These are phyloP conservation scores for Xylophagus ater DNA, from an alignment of 2,888 invertebrate species.

Conservation along the genomic window DNA sequence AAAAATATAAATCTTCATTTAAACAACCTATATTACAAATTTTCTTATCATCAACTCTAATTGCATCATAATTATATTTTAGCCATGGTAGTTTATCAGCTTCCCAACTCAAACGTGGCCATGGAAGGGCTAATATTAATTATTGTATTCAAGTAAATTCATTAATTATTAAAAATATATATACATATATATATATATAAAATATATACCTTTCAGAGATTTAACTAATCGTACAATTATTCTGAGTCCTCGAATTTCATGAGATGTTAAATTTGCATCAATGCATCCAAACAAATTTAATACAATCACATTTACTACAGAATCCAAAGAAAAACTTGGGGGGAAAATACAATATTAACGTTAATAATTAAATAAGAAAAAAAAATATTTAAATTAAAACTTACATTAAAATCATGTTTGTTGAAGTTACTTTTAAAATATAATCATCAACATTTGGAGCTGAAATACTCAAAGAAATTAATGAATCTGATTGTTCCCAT, in stretches of 20 bases:
- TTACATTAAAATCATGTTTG: constrained; percentile 15
- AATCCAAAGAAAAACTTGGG: background rate
- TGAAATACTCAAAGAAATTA: constrained; percentile 24
- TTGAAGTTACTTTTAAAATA: constrained; percentile 21
- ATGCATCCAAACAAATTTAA: constrained; percentile 23
- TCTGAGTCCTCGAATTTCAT: constrained; percentile 27
- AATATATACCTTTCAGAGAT: constrained; percentile 5
- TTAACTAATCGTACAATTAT: constrained; percentile 23
- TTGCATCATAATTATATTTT: constrained; percentile 15
- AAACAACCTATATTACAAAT: constrained; percentile 10
- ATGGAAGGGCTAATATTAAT: constrained; percentile 4
- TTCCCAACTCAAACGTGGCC: constrained; percentile 14
- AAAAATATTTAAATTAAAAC: background rate
- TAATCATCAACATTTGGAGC: constrained; percentile 26
- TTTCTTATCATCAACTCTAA: constrained; percentile 8
- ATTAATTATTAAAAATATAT: background rate
- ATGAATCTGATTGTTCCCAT: constrained; percentile 27
- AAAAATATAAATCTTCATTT: too few species aligned
- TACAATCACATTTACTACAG: constrained; percentile 18
- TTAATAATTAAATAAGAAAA: background rate
- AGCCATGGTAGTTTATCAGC: constrained; percentile 14
- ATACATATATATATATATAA: background rate
- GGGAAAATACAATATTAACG: background rate
- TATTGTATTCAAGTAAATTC: background rate
- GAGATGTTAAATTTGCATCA: constrained; percentile 21